These are phyloP conservation scores for Sebastes kiyomatsui DNA, from an alignment of 2,797 vertebrate species.

Conservation along the genomic window DNA sequence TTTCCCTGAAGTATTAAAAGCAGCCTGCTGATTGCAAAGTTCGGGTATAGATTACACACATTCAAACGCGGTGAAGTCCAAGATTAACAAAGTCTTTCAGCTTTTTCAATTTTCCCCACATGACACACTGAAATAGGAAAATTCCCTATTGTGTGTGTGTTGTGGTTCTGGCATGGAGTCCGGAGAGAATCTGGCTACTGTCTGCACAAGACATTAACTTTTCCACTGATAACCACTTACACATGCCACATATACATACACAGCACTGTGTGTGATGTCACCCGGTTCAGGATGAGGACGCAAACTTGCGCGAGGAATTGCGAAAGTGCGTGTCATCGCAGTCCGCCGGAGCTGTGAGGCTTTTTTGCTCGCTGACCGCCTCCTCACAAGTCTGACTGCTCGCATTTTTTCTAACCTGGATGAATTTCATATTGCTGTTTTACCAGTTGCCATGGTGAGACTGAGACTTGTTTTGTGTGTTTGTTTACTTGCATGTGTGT, in stretches of 20 bases:
- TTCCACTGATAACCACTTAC: slow-evolving; percentile 22
- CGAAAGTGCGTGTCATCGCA: not conserved
- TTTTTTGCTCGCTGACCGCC: not conserved
- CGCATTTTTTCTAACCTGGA: slow-evolving; percentile 13
- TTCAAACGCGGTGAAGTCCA: not conserved
- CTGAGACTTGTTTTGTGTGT: slow-evolving; percentile 32
- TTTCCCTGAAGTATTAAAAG: slow-evolving; percentile 5
- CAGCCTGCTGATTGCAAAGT: slow-evolving; percentile 20
- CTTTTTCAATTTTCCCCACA: slow-evolving; percentile 20
- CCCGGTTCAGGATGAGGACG: slow-evolving; percentile 16
- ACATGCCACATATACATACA: not conserved
- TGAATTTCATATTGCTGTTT: slow-evolving; percentile 50
- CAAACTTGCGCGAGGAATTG: not conserved
- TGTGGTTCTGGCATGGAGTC: slow-evolving; percentile 27
- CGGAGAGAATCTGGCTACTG: slow-evolving; percentile 32
- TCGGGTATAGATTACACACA: not conserved
- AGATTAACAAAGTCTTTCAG: not conserved
- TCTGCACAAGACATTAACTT: slow-evolving; percentile 52
- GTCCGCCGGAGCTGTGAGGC: not conserved
- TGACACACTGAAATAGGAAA: slow-evolving; percentile 29
- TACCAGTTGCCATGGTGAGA: slow-evolving; percentile 68
- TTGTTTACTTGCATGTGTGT: slow-evolving; percentile 25
- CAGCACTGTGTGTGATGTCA: not conserved
- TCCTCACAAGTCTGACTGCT: slow-evolving; percentile 8
- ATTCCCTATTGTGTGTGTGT: slow-evolving; percentile 1